phyloP scores from a whole-genome alignment of 37 sponge, comb jelly and placozoan genomes.

The Ianthella basta region DNA sequence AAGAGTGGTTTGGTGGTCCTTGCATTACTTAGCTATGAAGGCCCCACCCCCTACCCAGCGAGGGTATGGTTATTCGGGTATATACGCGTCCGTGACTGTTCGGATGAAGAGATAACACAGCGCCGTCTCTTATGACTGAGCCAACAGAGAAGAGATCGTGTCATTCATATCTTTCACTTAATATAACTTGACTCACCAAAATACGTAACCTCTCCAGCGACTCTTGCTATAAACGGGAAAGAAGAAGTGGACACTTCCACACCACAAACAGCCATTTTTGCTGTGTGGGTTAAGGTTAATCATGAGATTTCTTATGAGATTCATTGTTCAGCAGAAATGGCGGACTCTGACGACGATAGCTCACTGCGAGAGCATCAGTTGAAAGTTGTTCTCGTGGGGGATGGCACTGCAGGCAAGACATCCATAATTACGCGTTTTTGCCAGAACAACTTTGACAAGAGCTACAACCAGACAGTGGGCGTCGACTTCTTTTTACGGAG shows the following conservation, averaged over 20 bases:
- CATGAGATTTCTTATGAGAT: background rate
- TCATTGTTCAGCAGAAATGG: slow-evolving; percentile 32
- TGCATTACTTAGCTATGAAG: no score
- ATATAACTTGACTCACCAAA: background rate
- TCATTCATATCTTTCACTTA: no score
- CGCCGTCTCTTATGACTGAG: no score
- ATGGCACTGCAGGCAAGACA: slow-evolving; percentile 96
- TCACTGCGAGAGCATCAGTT: slow-evolving; percentile 65
- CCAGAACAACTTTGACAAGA: slow-evolving; percentile 85
- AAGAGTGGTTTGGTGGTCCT: no score
- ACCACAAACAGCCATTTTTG: slow-evolving; percentile 14
- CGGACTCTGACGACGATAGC: slow-evolving; percentile 69
- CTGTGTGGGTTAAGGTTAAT: background rate
- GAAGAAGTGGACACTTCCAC: background rate
- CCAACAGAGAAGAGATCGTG: no score
- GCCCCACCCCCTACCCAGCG: no score
- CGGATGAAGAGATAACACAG: no score
- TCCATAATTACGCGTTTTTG: slow-evolving; percentile 81
- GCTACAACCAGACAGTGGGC: slow-evolving; percentile 93
- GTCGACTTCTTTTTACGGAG: slow-evolving; percentile 96
- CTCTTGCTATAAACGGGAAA: no score
- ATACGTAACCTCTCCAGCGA: no score
- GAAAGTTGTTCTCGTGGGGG: slow-evolving; percentile 93
- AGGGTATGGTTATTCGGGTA: no score
- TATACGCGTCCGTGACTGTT: no score